These are phyloP conservation scores for Trissonchulus sp. DNA, from an alignment of 2,888 invertebrate genomes.

Conservation along the genomic window DNA sequence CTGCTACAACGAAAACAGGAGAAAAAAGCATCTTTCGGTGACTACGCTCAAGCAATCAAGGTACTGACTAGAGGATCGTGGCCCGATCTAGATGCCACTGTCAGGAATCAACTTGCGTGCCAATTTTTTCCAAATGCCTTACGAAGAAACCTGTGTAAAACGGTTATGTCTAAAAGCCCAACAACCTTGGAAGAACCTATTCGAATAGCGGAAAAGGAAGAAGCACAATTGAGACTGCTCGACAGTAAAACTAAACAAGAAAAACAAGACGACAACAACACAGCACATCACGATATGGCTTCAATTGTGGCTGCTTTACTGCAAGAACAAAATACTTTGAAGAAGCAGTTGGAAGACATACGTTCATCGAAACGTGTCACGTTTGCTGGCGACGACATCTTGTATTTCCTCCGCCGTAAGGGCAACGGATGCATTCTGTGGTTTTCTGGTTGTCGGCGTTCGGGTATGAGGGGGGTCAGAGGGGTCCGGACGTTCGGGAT, in stretches of 20 bases:
- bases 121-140: neutral
- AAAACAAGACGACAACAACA: neutral
- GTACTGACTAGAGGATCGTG: neutral
- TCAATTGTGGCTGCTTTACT: too few species aligned
- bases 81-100: neutral
- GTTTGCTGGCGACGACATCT: too few species aligned
- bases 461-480: too few species aligned
- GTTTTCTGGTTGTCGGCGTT: too few species aligned
- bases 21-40: neutral
- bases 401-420: too few species aligned
- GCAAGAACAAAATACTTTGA: too few species aligned
- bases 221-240: neutral
- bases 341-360: too few species aligned
- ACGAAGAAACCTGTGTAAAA: neutral
- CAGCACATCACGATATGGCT: neutral
- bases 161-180: too few species aligned
- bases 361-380: too few species aligned
- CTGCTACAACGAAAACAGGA: neutral
- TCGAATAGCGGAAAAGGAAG: neutral
- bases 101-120: neutral
- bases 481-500: too few species aligned
- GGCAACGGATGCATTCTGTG: too few species aligned
- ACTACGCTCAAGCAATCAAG: constrained; percentile 10
- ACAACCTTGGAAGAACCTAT: constrained; percentile 7
- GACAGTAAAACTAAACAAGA: neutral